Evolutionary conservation across 2,113 vertebrate genomes (phyloP).

Genomic region (Peromyscus polionotus): DNA sequence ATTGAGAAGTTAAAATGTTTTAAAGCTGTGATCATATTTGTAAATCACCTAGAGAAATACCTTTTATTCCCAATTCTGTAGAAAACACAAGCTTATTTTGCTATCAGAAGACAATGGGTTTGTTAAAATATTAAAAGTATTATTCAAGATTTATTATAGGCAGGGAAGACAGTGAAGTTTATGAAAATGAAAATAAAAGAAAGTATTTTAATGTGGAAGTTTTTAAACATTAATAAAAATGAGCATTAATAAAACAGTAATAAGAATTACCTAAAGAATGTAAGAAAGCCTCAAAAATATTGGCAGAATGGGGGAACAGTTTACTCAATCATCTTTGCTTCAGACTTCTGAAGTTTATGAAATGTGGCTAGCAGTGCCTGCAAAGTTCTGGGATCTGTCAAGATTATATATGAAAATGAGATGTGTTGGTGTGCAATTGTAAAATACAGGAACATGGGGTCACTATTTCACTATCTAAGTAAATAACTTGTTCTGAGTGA

Average conservation of each 20-base stretch:
- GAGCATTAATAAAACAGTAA: neutral
- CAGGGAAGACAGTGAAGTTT: neutral
- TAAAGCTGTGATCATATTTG: conserved; percentile 10
- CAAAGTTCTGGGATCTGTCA: neutral
- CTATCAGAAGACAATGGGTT: neutral
- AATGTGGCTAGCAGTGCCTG: neutral
- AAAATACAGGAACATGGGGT: neutral
- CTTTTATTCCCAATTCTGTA: neutral
- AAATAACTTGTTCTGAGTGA: neutral
- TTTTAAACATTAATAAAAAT: neutral
- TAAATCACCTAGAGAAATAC: neutral
- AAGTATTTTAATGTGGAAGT: neutral
- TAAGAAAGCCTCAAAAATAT: neutral
- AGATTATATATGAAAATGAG: neutral
- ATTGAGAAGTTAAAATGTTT: neutral
- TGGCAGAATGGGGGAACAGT: neutral
- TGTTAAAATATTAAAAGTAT: conserved; percentile 12
- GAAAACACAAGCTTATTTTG: neutral
- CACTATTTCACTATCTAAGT: neutral
- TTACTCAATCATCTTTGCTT: neutral
- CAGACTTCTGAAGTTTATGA: neutral
- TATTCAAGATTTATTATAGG: neutral
- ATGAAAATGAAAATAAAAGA: neutral
- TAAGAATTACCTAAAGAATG: conserved; percentile 29
- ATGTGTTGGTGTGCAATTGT: neutral